phyloP scores from a whole-genome alignment of 2,888 invertebrate species.

The Drosophila macrospina region DNA sequence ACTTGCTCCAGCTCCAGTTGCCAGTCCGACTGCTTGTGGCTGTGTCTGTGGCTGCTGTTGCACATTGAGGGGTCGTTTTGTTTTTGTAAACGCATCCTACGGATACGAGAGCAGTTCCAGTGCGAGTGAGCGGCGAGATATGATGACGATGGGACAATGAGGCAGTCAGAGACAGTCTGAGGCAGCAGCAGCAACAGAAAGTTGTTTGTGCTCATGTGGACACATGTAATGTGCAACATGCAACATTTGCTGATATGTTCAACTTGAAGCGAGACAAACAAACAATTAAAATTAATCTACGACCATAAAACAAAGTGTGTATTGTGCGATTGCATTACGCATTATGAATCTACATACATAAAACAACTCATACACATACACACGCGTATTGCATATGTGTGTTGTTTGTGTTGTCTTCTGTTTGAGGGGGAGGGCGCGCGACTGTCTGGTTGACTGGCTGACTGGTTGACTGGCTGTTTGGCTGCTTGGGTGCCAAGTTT shows the following conservation, averaged over 20 bases:
- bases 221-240: conserved; percentile 56
- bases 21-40: neutral
- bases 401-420: conserved; percentile 64
- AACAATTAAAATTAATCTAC: conserved; percentile 80
- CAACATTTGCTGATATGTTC: conserved; percentile 69
- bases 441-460: neutral
- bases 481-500: conserved; percentile 69
- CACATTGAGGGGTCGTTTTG: conserved; percentile 35
- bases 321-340: conserved; percentile 63
- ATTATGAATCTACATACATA: conserved; percentile 37
- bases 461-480: conserved; percentile 14
- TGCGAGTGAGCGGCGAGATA: conserved; percentile 21
- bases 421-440: conserved; percentile 11
- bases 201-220: conserved; percentile 40
- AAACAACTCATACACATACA: neutral
- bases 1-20: conserved; percentile 33
- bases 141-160: conserved; percentile 17
- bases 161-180: conserved; percentile 16
- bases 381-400: neutral
- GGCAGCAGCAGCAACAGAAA: conserved; percentile 16
- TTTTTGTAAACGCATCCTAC: conserved; percentile 36
- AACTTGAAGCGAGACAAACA: conserved; percentile 62
- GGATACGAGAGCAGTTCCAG: conserved; percentile 45
- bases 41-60: conserved; percentile 15
- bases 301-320: conserved; percentile 76